Base-by-base conservation (phyloP, 2,113 vertebrate species). In the Sterna hirundo region DNA sequence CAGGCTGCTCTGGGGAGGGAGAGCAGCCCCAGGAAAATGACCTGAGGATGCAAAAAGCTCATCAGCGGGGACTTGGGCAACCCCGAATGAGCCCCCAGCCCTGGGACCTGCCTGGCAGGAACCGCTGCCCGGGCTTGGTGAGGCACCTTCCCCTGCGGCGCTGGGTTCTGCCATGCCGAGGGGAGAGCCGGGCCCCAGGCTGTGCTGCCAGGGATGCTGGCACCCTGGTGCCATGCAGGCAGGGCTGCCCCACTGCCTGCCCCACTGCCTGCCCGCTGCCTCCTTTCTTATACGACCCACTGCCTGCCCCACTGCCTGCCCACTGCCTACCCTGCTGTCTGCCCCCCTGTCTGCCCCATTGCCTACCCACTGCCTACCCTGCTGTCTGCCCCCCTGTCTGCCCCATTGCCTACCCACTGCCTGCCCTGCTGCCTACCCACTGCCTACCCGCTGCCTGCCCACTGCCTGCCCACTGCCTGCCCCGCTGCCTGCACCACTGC, bases 131-230 rank as follows among this genome's bases (percentile, higher is more conserved):
- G 3, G 27, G 21, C 4, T 15, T 2, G 1, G 10, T 13, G 51
- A 34, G 49, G 26, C 13, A 14, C 16, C 27, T 26, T 62, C 6
- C 11, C 11, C 9, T 2, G 32, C 14, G 3, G 18, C 30, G 11
- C 58, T 23, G 54, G 18, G 4, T 29, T 42, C 4, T 1, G 3
- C 55, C 6, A 1, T 38, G 60, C 40, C 4, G 1, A 13, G 26
- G 10, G 77, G 26, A 34, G 15, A 76, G 2, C 27, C 1, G 4
- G 7, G 10, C 36, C 29, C 36, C 8, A 14, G 13, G 12, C 71
- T 2, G 1, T 6, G 46, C 49, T 65, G 61, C 42, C 7, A 3
- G 46, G 40, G 55, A 2, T 42, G 77, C 44, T 2, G 32, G n/a
- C 32, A 54, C 9, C 21, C 27, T 10, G 27, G 44, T 1, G 61